phyloP scores from a whole-genome alignment of 37 sponge, comb jelly and placozoan genomes.

The Theonella swinhoei region DNA sequence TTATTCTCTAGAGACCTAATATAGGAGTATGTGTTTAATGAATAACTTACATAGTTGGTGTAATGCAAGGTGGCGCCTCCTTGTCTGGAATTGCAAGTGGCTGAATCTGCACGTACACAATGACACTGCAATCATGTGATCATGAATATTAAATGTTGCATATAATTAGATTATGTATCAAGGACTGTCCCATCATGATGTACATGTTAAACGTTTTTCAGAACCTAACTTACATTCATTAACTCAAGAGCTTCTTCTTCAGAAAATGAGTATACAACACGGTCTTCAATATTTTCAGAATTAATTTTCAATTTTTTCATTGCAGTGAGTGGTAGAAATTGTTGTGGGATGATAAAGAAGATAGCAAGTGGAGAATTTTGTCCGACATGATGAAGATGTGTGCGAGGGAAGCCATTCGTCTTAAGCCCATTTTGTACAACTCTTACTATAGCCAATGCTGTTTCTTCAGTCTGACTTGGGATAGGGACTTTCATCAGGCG shows the following conservation, averaged over 20 bases:
- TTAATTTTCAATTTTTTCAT: not conserved
- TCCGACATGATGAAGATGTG: not conserved
- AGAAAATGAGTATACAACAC: not conserved
- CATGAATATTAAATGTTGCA: too few species aligned
- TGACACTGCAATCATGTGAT: too few species aligned
- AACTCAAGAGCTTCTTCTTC: not conserved
- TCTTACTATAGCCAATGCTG: not conserved
- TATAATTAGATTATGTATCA: too few species aligned
- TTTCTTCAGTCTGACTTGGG: not conserved
- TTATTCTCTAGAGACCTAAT: too few species aligned
- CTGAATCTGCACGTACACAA: too few species aligned
- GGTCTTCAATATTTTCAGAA: not conserved
- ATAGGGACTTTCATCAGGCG: not conserved
- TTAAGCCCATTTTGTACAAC: not conserved
- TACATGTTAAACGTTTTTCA: too few species aligned
- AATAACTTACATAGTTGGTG: too few species aligned
- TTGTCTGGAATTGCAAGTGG: too few species aligned
- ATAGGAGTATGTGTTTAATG: too few species aligned
- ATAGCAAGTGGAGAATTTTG: not conserved
- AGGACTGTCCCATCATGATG: too few species aligned
- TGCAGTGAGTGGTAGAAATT: not conserved
- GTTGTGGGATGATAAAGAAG: not conserved
- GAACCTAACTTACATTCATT: too few species aligned
- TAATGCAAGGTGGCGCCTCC: too few species aligned
- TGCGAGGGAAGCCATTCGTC: not conserved